Evolutionary conservation across 2,888 invertebrate species (phyloP), one percentile per base, ranked within the genome.

Genomic region (Biston stratarius): DNA sequence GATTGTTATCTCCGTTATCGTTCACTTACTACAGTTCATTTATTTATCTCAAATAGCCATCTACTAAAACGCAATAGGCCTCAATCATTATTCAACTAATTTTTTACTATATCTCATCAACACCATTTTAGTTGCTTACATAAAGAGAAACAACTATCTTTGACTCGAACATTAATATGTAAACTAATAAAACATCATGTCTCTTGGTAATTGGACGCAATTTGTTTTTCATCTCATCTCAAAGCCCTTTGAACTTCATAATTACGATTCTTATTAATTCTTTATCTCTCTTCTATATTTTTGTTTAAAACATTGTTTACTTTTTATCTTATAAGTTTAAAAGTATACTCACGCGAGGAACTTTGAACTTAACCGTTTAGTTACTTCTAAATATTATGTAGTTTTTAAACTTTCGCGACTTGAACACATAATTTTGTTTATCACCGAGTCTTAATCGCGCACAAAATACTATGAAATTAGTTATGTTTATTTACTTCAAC

Each of bases 131-230:
- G 52, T 80, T 79, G 77, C 79, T 79, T 76, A 68, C 75, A 80
- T 87, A 87, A 90, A 86, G 82, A 85, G 80, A 75, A 73, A 1
- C 45, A 14, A 14, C 14, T 48, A 48, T 24, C 24, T 49, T 12
- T 49, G 7, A 33, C 34, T 74, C 83, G 77, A 74, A 78, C 74
- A 77, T 79, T 74, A 76, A 79, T 79, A 81, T 80, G 78, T 80
- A 78, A 80, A 81, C 76, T 77, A 78, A 73, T 74, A 69, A 66
- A 71, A 72, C 74, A 77, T 76, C 36, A 80, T 80, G 77, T 76
- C 76, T 75, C 74, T 67, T 73, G 78, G 77, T 84, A 85, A 85
- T 86, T 84, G 80, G 79, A 57, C 76, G 78, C 82, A 85, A 85
- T 87, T 83, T 81, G 79, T 77, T 80, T 83, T 77, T 68, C 71